Base-by-base conservation (phyloP, 2,888 invertebrate genomes). In the Salpingus planirostris region DNA sequence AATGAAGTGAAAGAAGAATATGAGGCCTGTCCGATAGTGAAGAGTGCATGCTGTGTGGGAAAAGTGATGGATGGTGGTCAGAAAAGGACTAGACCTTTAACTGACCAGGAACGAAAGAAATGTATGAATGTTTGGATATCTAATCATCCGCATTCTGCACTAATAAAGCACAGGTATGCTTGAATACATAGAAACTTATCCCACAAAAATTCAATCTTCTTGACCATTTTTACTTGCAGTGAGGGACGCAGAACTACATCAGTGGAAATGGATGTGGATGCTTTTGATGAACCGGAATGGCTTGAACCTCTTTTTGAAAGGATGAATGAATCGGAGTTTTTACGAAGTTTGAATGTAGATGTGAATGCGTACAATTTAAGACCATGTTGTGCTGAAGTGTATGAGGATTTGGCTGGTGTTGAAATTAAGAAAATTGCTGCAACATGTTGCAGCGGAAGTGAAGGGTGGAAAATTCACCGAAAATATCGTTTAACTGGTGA, bases 381-480 rank as follows among this genome's bases (percentile, higher is more conserved):
- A 18, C 5, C 5, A 8, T 11, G 13, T 11, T 25, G 11, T 25
- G 11, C 11, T 25, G 25, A 6, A 25, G 3, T 25, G 11, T 25
- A 25, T 24, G 11, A 7, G 11, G n/a, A n/a, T 10, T 10, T 24
- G 24, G 4, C 5, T 24, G 10, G 24, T 11, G 6, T 11, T 4
- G n/a, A 11, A 5, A 5, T 24, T 24, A 5, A 24, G 10, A 5
- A 24, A 24, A n/a, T 11, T 11, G n/a, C 24, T 24, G n/a, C 10
- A 7, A 6, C 11, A 7, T 11, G 24, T 5, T 11, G n/a, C n/a
- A 24, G 11, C 11, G n/a, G 24, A 24, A 24, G 11, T 11, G 11
- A 21, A 24, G 8, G 27, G 21, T 33, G 24, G 21, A 33, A 27
- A 23, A 27, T 33, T 33, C 24, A 23, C 3, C 32, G 32, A 22